Evolutionary conservation across 2,888 invertebrate genomes (phyloP).

Genomic region (Trichacis sp.): DNA sequence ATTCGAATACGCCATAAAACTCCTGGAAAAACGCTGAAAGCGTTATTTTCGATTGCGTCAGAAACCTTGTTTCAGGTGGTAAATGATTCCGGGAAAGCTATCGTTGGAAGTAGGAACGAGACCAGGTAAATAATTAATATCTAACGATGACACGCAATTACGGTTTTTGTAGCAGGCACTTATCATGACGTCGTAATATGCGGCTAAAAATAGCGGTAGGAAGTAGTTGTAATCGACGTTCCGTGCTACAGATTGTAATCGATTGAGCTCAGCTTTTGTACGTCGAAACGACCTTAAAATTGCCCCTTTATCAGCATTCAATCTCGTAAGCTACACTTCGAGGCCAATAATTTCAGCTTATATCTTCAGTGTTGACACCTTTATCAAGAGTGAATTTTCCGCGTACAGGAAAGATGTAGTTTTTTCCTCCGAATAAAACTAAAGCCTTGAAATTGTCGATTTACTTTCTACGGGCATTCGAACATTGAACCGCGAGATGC

Average conservation of each 20-base stretch:
- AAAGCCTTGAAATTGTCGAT: too few relatives aligned
- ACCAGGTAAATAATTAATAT: neutral
- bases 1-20: too few relatives aligned
- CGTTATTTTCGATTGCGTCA: too few relatives aligned
- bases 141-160: constrained; percentile 1
- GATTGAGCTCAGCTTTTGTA: constrained; percentile 46
- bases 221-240: constrained; percentile 48
- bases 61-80: neutral
- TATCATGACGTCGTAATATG: constrained; percentile 28
- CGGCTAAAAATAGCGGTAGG: constrained; percentile 35
- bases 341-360: constrained; percentile 15
- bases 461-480: too few relatives aligned
- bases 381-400: neutral
- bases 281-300: constrained; percentile 33
- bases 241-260: constrained; percentile 43
- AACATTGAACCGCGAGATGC: too few relatives aligned
- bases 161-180: constrained; percentile 14
- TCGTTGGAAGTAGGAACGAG: neutral
- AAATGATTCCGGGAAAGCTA: neutral
- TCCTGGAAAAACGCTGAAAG: too few relatives aligned
- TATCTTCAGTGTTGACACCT: neutral
- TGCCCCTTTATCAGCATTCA: constrained; percentile 43
- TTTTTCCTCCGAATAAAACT: too few relatives aligned
- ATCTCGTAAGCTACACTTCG: constrained; percentile 33
- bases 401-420: too few relatives aligned